Conservation (phyloP, 2,113 vertebrate genomes). For the Elanoides forficatus region DNA sequence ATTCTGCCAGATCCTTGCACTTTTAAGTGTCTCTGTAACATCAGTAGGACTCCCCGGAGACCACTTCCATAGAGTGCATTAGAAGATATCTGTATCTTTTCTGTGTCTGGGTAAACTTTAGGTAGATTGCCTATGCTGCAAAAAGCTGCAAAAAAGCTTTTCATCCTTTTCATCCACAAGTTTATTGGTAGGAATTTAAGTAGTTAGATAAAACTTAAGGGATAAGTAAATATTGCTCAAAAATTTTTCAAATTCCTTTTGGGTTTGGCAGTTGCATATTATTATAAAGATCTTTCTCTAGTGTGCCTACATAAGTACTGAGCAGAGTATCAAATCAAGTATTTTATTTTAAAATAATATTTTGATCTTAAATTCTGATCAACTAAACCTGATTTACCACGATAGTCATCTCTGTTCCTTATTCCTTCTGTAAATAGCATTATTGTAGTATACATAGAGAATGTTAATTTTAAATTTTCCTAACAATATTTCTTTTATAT, state of each 20-base stretch:
- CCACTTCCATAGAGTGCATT: not conserved
- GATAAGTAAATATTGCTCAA: not conserved
- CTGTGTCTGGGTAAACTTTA: not conserved
- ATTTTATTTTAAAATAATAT: not conserved
- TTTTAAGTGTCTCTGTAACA: not conserved
- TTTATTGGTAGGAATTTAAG: not conserved
- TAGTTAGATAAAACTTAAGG: not conserved
- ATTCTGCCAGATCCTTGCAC: not conserved
- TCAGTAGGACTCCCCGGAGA: not conserved
- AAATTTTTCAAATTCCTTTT: not conserved
- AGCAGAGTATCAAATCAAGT: not conserved
- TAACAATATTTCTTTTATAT: not conserved
- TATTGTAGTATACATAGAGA: not conserved
- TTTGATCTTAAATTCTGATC: not conserved
- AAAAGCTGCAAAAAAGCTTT: not conserved
- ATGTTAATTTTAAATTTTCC: not conserved
- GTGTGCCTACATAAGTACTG: not conserved
- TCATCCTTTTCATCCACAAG: accelerated
- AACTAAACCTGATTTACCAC: not conserved
- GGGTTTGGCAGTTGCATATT: not conserved
- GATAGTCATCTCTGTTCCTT: not conserved
- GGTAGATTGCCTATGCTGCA: not conserved
- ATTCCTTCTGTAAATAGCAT: not conserved
- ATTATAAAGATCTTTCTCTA: not conserved
- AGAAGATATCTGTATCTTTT: not conserved